Conservation (phyloP, 2,888 invertebrate species). For the Ethmia dodecea region DNA sequence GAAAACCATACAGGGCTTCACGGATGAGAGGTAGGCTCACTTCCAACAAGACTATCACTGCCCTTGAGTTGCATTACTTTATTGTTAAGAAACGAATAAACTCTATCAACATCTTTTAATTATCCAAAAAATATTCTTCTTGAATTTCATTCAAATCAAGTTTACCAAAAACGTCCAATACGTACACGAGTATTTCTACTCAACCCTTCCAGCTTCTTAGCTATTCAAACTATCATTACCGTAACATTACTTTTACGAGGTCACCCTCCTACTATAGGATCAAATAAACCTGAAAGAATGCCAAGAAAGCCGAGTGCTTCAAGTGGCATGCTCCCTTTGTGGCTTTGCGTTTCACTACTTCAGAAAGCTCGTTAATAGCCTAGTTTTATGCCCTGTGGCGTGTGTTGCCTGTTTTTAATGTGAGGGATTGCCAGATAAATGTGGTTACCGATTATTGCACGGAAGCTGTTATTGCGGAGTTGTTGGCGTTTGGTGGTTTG, state of each 20-base stretch:
- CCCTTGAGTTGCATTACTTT: too few species aligned
- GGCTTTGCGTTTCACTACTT: conserved; percentile 41
- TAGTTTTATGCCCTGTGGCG: conserved; percentile 25
- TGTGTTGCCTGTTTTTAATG: conserved; percentile 7
- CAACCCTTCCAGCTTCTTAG: too few species aligned
- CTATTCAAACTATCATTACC: neutral
- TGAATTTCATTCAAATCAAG: too few species aligned
- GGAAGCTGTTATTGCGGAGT: neutral
- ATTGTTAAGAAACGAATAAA: too few species aligned
- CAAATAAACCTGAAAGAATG: conserved; percentile 45
- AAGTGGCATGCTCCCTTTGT: conserved; percentile 49
- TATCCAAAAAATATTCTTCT: too few species aligned
- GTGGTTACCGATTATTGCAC: conserved; percentile 1
- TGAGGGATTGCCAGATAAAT: conserved; percentile 3
- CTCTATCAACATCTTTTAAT: too few species aligned
- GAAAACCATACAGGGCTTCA: too few species aligned
- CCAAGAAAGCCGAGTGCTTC: conserved; percentile 44
- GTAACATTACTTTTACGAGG: neutral
- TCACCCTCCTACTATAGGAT: conserved; percentile 14
- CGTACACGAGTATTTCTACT: too few species aligned
- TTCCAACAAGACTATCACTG: too few species aligned
- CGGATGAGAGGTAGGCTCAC: too few species aligned
- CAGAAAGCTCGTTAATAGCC: conserved; percentile 42
- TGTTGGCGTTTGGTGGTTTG: neutral
- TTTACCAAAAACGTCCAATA: too few species aligned